phyloP scores from a whole-genome alignment of 1,140 invertebrate genomes.

The Dendrolimus kikuchii region DNA sequence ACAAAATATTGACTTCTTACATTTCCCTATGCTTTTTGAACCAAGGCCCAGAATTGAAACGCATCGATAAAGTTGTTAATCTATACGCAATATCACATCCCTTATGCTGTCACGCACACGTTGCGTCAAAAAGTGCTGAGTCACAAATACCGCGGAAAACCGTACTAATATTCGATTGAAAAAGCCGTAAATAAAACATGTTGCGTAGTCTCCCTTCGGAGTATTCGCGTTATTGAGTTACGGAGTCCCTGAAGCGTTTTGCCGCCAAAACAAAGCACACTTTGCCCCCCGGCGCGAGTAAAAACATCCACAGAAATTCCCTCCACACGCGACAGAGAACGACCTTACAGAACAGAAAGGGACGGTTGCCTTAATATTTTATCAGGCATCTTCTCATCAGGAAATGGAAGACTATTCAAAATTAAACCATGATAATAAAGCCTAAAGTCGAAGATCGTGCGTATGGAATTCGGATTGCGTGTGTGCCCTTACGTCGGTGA shows the following conservation, averaged over 20 bases:
- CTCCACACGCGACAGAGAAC: conserved; percentile 39
- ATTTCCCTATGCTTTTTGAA: no score
- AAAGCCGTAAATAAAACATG: conserved; percentile 71
- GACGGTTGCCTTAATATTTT: conserved; percentile 64
- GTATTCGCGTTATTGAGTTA: conserved; percentile 68
- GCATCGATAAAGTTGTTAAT: no score
- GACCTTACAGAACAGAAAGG: conserved; percentile 42
- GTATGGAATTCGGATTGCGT: conserved; percentile 41
- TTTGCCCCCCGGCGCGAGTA: conserved; percentile 68
- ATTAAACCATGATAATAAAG: conserved; percentile 15
- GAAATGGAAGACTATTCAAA: conserved; percentile 14
- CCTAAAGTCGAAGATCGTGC: conserved; percentile 28
- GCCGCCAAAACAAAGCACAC: conserved; percentile 70
- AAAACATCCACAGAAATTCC: conserved; percentile 53
- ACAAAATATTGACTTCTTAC: no score
- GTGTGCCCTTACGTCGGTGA: conserved; percentile 71
- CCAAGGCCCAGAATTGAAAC: no score
- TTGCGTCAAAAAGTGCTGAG: conserved; percentile 32
- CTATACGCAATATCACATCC: conserved; percentile 22
- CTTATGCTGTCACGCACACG: conserved; percentile 47
- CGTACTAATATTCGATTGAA: conserved; percentile 55
- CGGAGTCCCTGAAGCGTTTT: conserved; percentile 66
- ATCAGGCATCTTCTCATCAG: conserved; percentile 62
- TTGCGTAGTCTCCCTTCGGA: conserved; percentile 51
- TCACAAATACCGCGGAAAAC: conserved; percentile 43